Base-by-base conservation (phyloP, 2,888 invertebrate species). In the Tenthredo scrophulariae region DNA sequence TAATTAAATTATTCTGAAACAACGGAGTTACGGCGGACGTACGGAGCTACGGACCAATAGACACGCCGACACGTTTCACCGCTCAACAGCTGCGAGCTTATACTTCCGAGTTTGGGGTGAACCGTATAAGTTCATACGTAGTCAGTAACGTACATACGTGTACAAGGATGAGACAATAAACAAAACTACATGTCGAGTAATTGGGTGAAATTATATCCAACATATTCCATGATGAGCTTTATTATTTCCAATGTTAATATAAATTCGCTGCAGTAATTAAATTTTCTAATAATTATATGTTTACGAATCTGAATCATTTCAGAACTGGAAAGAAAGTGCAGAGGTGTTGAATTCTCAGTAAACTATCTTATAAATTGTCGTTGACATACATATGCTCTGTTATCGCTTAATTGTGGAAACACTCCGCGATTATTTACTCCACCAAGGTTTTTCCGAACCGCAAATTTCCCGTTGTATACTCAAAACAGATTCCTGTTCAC, bases 1-100 rank as follows among this genome's bases (percentile, higher is more conserved):
- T 92, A 92, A 92, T 92, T 92, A 92, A 92, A 92, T 92, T 92
- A 92, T 91, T 90, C 91, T 88, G 88, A 90, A 91, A 90, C 88
- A 88, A 86, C 86, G 87, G 88, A 85, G 84, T 67, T 80, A 70
- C 80, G 70, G 70, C 77, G 67, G 77, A 70, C 70, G 70, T 83
- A 67, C 83, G 43, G 67, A 46, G 43, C 43, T 58, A 83, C 83
- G 83, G 83, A 46, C 83, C 58, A 62, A 80, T 43, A 50, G 29
- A 83, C 83, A 67, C 67, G 80, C 80, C 40, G 80, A 80, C 80
- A 80, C 58, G 33, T 37, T 74, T 22, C 26, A 62, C 58, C 40
- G 80, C 50, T 80, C 58, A 70, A 83, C 83, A 83, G 83, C 83
- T 83, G 83, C 54, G 43, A 65, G 62, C 46, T 50, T 50, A 77